Percentiles rank a stretch among this genome's conserved stretches.
phyloP scores from a whole-genome alignment of 2,113 vertebrate genomes.

The Isurus oxyrinchus region DNA sequence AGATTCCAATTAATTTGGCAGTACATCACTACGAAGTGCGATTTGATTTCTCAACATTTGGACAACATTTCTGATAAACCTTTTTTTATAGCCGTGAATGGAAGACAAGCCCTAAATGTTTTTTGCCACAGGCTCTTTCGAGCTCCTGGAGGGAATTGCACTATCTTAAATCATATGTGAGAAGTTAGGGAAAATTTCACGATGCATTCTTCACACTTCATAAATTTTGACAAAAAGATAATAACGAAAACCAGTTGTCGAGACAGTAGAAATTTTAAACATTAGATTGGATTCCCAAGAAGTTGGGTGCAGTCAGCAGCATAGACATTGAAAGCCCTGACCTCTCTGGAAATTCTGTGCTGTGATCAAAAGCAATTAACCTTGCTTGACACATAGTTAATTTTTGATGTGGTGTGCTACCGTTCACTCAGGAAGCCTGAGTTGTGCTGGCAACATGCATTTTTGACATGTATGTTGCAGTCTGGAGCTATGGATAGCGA shows the following conservation, averaged over 20 bases:
- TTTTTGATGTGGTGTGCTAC: not conserved
- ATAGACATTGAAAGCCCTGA: not conserved
- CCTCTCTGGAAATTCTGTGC: not conserved
- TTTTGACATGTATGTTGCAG: too few species aligned
- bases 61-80: not conserved
- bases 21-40: not conserved
- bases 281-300: not conserved
- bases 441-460: too few species aligned
- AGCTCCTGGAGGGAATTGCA: not conserved
- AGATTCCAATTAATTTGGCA: not conserved
- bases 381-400: conserved; percentile 3
- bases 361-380: not conserved
- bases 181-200: not conserved
- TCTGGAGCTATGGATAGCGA: too few species aligned
- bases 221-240: not conserved
- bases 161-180: not conserved
- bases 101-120: not conserved
- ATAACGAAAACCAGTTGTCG: conserved; percentile 16
- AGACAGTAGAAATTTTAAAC: not conserved
- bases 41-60: not conserved
- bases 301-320: not conserved
- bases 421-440: too few species aligned
- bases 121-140: not conserved
- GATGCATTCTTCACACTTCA: not conserved
- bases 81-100: not conserved